A percentile compares a stretch with the other conserved stretches of the same genome.
Conservation (phyloP, 2,888 invertebrate genomes). For the Leptinotarsa haldemani region DNA sequence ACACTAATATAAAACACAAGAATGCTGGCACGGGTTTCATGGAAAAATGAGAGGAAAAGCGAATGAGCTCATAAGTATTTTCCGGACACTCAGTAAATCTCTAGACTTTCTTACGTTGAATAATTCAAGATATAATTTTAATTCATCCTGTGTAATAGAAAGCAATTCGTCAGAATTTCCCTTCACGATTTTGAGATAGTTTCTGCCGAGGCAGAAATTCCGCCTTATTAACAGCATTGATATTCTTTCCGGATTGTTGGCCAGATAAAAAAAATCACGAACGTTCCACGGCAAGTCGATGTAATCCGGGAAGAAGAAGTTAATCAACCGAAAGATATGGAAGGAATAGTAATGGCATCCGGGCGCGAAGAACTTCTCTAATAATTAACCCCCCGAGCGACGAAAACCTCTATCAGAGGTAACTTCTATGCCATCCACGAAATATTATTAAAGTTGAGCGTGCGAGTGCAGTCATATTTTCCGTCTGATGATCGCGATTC, state of each 20-base stretch:
- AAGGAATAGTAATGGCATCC: slow-evolving; percentile 20
- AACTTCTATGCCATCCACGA: slow-evolving; percentile 47
- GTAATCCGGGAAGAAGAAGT: slow-evolving; percentile 23
- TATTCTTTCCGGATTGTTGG: slow-evolving; percentile 3
- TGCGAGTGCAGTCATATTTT: slow-evolving; percentile 47
- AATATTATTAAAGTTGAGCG: slow-evolving; percentile 49
- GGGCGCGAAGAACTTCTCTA: slow-evolving; percentile 24
- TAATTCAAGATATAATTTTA: too few relatives aligned
- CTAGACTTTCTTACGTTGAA: too few relatives aligned
- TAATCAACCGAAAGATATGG: slow-evolving; percentile 31
- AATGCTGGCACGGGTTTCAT: too few relatives aligned
- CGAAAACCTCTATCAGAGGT: slow-evolving; percentile 45
- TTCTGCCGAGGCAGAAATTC: neutral
- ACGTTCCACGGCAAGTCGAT: neutral
- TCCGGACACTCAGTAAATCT: too few relatives aligned
- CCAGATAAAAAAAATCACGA: slow-evolving; percentile 13
- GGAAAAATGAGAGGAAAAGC: too few relatives aligned
- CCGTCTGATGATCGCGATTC: slow-evolving; percentile 46
- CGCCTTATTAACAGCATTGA: neutral
- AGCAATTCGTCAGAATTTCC: too few relatives aligned
- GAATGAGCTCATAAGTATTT: too few relatives aligned
- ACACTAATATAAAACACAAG: too few relatives aligned
- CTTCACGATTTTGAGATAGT: too few relatives aligned
- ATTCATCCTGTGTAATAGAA: too few relatives aligned
- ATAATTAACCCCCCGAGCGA: slow-evolving; percentile 44